Conservation (phyloP, 2,113 vertebrate species). For the Neodon shergylaensis region DNA sequence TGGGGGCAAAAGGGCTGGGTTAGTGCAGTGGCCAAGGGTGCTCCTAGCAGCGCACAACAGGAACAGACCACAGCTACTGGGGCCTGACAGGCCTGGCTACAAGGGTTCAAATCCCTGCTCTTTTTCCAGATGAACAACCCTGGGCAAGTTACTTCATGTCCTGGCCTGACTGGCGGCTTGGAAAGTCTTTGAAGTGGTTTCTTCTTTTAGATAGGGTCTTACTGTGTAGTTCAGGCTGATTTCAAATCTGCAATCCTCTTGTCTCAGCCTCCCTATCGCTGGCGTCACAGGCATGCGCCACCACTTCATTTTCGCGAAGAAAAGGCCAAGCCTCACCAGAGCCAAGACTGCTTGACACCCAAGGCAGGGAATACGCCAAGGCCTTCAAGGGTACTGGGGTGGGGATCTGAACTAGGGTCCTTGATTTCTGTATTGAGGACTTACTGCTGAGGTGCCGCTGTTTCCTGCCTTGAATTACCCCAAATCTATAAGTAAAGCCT, state of each 20-base stretch:
- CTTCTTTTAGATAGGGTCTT: neutral
- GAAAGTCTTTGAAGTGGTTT: neutral
- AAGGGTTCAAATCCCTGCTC: neutral
- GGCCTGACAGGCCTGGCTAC: neutral
- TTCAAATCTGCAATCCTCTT: neutral
- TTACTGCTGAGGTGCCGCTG: neutral
- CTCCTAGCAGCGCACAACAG: neutral
- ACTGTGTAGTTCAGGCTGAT: neutral
- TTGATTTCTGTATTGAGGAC: neutral
- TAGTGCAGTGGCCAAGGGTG: rapidly evolving
- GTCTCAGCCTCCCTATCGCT: neutral
- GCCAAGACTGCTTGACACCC: neutral
- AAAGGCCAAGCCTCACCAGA: too few relatives aligned
- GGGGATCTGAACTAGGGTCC: neutral
- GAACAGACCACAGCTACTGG: neutral
- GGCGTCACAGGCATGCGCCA: neutral
- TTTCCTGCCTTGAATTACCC: neutral
- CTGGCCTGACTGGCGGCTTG: neutral
- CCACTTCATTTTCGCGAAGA: neutral
- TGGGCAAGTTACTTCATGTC: neutral
- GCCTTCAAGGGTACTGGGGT: neutral
- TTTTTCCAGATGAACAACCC: neutral
- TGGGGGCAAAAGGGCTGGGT: conserved; percentile 63
- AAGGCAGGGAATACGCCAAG: too few relatives aligned
- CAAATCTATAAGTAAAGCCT: neutral